Conservation (phyloP, 2,113 vertebrate genomes). For the Rattus rattus region DNA sequence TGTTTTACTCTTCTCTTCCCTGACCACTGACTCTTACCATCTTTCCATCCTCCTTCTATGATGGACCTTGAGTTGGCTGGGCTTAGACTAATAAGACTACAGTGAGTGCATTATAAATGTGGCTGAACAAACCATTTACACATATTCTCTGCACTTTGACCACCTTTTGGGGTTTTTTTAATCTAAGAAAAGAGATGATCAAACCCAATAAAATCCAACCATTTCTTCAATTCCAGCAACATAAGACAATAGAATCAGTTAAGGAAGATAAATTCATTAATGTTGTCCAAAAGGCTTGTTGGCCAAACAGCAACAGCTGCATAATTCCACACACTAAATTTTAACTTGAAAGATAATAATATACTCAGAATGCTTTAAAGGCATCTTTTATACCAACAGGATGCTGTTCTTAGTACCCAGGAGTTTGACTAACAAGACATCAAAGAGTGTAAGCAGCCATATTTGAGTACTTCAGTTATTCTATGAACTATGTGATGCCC, state of each 20-base stretch:
- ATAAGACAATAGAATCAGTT: neutral
- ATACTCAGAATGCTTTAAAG: neutral
- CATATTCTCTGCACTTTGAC: neutral
- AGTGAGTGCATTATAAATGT: neutral
- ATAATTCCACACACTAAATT: neutral
- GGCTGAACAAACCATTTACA: neutral
- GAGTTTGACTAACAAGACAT: neutral
- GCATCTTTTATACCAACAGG: neutral
- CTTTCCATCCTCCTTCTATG: neutral
- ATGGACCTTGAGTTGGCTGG: neutral
- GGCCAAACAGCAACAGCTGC: neutral
- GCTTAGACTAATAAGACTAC: neutral
- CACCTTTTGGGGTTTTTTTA: neutral
- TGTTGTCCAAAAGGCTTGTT: neutral
- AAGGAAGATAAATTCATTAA: neutral
- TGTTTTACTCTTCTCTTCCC: neutral
- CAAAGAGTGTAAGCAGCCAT: neutral
- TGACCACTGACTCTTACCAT: neutral
- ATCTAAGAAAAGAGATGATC: neutral
- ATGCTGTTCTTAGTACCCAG: neutral
- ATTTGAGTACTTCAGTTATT: neutral
- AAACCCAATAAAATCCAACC: neutral
- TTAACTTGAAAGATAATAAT: slow-evolving; percentile 13
- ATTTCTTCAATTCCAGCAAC: neutral
- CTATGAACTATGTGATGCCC: neutral